A percentile compares a stretch with the other conserved stretches of the same genome.
These are phyloP conservation scores for Adineta ricciae DNA, from an alignment of 2,888 invertebrate species.

Conservation along the genomic window DNA sequence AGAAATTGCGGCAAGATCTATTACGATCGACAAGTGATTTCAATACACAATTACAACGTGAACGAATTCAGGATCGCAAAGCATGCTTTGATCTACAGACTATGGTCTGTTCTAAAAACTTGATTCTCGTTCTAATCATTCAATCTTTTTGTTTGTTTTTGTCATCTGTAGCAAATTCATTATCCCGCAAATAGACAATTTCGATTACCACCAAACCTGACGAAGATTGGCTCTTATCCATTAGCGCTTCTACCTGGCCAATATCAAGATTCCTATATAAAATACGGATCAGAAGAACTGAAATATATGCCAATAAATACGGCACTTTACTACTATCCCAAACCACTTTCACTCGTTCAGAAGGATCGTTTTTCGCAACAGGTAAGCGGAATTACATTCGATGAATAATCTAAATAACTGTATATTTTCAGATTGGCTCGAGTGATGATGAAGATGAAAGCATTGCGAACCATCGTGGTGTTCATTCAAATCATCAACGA, in stretches of 20 bases:
- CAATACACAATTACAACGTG: slow-evolving; percentile 74
- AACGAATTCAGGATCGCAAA: slow-evolving; percentile 62
- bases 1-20: slow-evolving; percentile 38
- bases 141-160: no score
- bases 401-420: no score
- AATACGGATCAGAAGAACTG: slow-evolving; percentile 70
- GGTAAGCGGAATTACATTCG: slow-evolving; percentile 30
- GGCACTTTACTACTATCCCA: slow-evolving; percentile 59
- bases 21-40: slow-evolving; percentile 59
- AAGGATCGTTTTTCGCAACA: slow-evolving; percentile 28
- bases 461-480: not conserved
- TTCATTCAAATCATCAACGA: not conserved
- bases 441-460: slow-evolving; percentile 33
- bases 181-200: slow-evolving; percentile 55
- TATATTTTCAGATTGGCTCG: slow-evolving; percentile 13
- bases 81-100: slow-evolving; percentile 86
- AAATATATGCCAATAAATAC: slow-evolving; percentile 86
- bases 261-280: slow-evolving; percentile 73
- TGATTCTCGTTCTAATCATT: no score
- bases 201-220: slow-evolving; percentile 40
- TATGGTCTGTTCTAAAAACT: no score
- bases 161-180: slow-evolving; percentile 59
- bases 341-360: slow-evolving; percentile 35
- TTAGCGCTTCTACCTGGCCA: slow-evolving; percentile 90
- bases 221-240: slow-evolving; percentile 64